A percentile compares a stretch with the other conserved stretches of the same genome.
These are phyloP conservation scores for Spodoptera litura DNA, from an alignment of 1,140 invertebrate genomes.

Conservation along the genomic window DNA sequence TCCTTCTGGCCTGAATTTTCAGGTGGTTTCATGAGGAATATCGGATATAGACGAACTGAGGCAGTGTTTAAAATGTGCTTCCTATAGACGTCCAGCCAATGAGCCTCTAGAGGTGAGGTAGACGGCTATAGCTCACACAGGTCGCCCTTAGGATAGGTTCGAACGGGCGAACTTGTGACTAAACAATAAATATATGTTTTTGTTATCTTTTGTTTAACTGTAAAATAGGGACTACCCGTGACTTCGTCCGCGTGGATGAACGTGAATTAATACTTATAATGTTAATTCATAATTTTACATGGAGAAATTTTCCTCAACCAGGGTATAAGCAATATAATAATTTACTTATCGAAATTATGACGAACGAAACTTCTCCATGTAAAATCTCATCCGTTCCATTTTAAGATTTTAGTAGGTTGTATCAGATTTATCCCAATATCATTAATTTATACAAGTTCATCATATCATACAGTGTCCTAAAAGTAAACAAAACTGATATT, in stretches of 20 bases:
- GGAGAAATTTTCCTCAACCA: too few relatives aligned
- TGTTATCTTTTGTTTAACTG: background rate
- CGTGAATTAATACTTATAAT: background rate
- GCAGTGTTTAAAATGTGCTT: slow-evolving; percentile 42
- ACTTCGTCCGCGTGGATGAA: slow-evolving; percentile 12
- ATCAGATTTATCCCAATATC: too few relatives aligned
- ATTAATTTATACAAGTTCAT: too few relatives aligned
- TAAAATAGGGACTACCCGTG: slow-evolving; percentile 2
- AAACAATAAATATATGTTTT: background rate
- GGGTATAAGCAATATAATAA: too few relatives aligned
- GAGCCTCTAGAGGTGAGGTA: slow-evolving; percentile 8
- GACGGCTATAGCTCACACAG: background rate
- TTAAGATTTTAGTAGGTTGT: too few relatives aligned
- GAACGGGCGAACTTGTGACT: slow-evolving; percentile 11
- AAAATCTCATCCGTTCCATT: too few relatives aligned
- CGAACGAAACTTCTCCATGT: too few relatives aligned
- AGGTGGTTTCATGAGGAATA: slow-evolving; percentile 37
- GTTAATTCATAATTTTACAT: background rate
- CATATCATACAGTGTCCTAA: too few relatives aligned
- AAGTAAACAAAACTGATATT: too few relatives aligned
- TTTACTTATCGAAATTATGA: too few relatives aligned
- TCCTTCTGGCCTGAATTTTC: slow-evolving; percentile 23
- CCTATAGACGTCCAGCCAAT: slow-evolving; percentile 13
- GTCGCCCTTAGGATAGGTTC: slow-evolving; percentile 10
- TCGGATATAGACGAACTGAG: slow-evolving; percentile 18